phyloP scores from a whole-genome alignment of 2,797 vertebrate genomes.

The Galagoides demidoff region DNA sequence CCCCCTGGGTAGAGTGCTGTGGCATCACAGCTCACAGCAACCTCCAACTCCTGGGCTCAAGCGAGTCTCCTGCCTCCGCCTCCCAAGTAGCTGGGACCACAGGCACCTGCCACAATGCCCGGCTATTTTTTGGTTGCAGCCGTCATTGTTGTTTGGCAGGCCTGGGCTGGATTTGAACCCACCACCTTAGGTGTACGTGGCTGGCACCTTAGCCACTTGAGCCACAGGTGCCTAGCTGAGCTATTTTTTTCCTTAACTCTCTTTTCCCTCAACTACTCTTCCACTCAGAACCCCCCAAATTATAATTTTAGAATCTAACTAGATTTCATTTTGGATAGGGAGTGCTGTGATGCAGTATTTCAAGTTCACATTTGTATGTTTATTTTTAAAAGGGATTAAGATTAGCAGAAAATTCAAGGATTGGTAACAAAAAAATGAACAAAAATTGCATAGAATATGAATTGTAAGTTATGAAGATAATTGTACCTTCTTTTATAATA shows the following conservation, averaged over 20 bases:
- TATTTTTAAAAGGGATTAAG: neutral
- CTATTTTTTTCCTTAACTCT: neutral
- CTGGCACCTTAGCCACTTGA: too few relatives aligned
- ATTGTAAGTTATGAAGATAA: neutral
- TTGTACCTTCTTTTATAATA: neutral
- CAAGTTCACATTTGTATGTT: neutral
- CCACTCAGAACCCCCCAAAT: neutral
- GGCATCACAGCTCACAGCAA: too few relatives aligned
- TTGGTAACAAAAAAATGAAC: constrained; percentile 1
- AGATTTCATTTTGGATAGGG: neutral
- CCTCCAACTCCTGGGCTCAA: too few relatives aligned
- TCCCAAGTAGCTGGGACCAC: too few relatives aligned
- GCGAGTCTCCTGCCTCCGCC: too few relatives aligned
- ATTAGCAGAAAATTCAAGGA: neutral
- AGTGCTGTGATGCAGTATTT: neutral
- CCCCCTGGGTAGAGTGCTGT: too few relatives aligned
- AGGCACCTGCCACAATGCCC: too few relatives aligned
- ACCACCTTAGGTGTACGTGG: too few relatives aligned
- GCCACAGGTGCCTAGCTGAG: too few relatives aligned
- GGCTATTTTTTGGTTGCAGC: too few relatives aligned
- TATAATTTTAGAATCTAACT: neutral
- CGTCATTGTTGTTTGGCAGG: too few relatives aligned
- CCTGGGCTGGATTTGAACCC: too few relatives aligned
- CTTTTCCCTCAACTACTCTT: neutral
- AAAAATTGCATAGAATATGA: constrained; percentile 11